Conservation (phyloP, 1,140 invertebrate species). For the Drosophila bocki region DNA sequence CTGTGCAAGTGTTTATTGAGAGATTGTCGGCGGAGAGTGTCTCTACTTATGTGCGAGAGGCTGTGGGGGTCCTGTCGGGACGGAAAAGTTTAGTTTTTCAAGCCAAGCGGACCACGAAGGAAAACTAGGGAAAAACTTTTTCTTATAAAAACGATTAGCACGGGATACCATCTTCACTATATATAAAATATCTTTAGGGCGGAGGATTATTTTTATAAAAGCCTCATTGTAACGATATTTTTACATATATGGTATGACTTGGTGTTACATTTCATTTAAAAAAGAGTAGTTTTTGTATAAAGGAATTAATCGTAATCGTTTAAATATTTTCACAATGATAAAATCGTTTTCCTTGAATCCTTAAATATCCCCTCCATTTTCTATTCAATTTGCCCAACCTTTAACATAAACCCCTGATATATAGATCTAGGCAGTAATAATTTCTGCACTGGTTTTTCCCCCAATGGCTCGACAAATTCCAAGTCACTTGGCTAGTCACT, state of each 20-base stretch:
- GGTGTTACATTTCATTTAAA: no score
- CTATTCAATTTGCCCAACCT: not conserved
- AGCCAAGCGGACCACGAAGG: slow-evolving; percentile 13
- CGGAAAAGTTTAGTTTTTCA: slow-evolving; percentile 40
- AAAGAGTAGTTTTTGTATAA: no score
- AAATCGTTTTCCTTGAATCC: no score
- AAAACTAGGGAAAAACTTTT: slow-evolving; percentile 18
- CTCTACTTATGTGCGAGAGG: slow-evolving; percentile 30
- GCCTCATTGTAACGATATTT: not conserved
- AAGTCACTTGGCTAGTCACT: slow-evolving; percentile 59
- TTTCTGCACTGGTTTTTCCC: slow-evolving; percentile 3
- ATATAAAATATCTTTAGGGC: not conserved
- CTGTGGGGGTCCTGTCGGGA: not conserved
- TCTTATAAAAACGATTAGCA: slow-evolving; percentile 25
- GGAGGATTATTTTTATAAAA: not conserved
- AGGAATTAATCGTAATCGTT: no score
- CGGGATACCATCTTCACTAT: slow-evolving; percentile 22
- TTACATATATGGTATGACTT: no score
- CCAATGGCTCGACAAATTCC: slow-evolving; percentile 34
- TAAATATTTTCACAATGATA: not conserved
- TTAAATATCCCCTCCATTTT: not conserved
- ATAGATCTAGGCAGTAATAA: slow-evolving; percentile 33
- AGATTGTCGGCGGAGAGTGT: slow-evolving; percentile 53
- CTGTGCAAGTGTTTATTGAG: slow-evolving; percentile 81
- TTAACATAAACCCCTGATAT: slow-evolving; percentile 8